Conservation (phyloP, 2,797 vertebrate genomes). For the Anguilla pacifica region DNA sequence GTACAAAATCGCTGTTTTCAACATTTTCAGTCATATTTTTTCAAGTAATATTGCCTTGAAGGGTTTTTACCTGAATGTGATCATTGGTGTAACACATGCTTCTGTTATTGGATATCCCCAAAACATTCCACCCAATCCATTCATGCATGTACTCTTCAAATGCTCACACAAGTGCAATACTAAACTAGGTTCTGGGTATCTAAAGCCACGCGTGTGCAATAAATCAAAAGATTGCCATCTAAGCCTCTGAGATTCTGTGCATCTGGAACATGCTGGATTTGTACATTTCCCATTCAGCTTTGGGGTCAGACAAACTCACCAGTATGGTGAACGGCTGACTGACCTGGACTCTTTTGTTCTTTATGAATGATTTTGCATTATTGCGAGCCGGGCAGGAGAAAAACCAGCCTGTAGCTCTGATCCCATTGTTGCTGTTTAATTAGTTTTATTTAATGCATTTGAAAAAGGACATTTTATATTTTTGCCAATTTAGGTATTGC, state of each 20-base stretch:
- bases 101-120: not conserved
- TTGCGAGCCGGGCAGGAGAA: not conserved
- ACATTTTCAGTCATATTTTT: not conserved
- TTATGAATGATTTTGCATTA: constrained; percentile 9
- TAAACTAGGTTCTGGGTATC: constrained; percentile 20
- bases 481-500: constrained; percentile 17
- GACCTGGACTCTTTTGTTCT: constrained; percentile 7
- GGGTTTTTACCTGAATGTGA: constrained; percentile 22
- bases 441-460: constrained; percentile 29
- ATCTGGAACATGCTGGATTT: constrained; percentile 26
- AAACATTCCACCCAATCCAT: not conserved
- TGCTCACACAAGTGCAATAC: constrained; percentile 29
- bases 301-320: not conserved
- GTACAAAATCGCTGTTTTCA: constrained; percentile 18
- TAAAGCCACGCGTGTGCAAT: constrained; percentile 14
- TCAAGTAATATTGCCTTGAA: constrained; percentile 2
- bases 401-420: constrained; percentile 17
- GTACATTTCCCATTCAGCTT: not conserved
- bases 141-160: not conserved
- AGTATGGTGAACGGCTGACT: not conserved
- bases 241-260: constrained; percentile 8
- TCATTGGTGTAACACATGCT: not conserved
- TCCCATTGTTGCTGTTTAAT: constrained; percentile 11
- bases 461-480: constrained; percentile 18
- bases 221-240: not conserved